phyloP scores from a whole-genome alignment of 2,113 vertebrate genomes.

The Lophius piscatorius region DNA sequence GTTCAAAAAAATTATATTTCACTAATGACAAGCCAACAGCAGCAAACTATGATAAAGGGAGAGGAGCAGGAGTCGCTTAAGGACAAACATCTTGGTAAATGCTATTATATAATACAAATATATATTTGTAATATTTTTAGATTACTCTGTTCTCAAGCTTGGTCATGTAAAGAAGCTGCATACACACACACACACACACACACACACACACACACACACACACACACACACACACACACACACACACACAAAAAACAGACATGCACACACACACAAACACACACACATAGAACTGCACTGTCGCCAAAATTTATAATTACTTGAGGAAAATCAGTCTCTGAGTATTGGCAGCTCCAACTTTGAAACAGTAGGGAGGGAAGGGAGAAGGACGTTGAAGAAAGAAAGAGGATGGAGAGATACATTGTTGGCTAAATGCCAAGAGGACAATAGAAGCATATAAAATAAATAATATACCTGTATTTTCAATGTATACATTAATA shows the following conservation, averaged over 20 bases:
- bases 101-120: too few species aligned
- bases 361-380: slow-evolving; percentile 2
- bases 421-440: slow-evolving; percentile 3
- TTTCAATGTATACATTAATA: too few species aligned
- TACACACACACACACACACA: too few species aligned
- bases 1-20: too few species aligned
- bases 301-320: slow-evolving; percentile 31
- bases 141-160: too few species aligned
- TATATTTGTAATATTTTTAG: neutral
- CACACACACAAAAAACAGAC: too few species aligned
- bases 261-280: too few species aligned
- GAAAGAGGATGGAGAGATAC: neutral
- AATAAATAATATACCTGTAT: too few species aligned
- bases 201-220: too few species aligned
- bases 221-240: too few species aligned
- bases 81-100: slow-evolving; percentile 1
- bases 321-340: slow-evolving; percentile 1
- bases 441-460: neutral
- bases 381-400: neutral
- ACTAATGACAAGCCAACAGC: too few species aligned
- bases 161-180: too few species aligned
- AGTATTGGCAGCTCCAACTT: slow-evolving; percentile 6
- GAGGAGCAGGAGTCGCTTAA: neutral
- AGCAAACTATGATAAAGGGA: neutral
- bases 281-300: neutral